Evolutionary conservation across 2,888 invertebrate genomes (phyloP).

Genomic region (Dorcus hopei): DNA sequence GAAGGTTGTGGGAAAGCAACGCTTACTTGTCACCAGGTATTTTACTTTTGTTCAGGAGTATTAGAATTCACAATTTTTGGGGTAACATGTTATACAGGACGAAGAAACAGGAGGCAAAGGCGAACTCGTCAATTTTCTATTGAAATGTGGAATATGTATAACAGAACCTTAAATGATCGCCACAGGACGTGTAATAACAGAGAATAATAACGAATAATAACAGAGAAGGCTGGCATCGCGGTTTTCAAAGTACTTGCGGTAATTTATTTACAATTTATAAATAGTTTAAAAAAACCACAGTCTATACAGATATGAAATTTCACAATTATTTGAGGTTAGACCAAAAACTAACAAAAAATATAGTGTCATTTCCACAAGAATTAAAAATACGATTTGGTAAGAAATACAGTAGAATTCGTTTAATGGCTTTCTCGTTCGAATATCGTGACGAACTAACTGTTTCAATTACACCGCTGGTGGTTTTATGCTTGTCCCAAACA

Average conservation of each 20-base stretch:
- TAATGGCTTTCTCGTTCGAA: too few relatives aligned
- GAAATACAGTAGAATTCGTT: too few relatives aligned
- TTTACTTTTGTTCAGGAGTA: too few relatives aligned
- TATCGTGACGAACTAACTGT: too few relatives aligned
- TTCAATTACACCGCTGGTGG: too few relatives aligned
- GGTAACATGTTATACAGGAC: neutral
- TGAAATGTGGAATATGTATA: slow-evolving; percentile 4
- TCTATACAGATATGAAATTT: slow-evolving; percentile 2
- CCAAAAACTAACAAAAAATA: neutral
- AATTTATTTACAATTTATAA: slow-evolving; percentile 3
- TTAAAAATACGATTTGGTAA: too few relatives aligned
- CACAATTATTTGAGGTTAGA: slow-evolving; percentile 3
- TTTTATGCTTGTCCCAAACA: too few relatives aligned
- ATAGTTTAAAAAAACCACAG: slow-evolving; percentile 3
- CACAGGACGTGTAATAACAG: slow-evolving; percentile 2
- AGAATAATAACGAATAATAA: slow-evolving; percentile 5
- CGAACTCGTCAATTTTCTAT: slow-evolving; percentile 5
- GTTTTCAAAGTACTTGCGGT: too few relatives aligned
- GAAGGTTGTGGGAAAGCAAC: too few relatives aligned
- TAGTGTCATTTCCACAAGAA: neutral
- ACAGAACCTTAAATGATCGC: slow-evolving; percentile 6
- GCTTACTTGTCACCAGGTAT: too few relatives aligned
- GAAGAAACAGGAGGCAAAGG: slow-evolving; percentile 7
- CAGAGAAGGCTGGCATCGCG: neutral
- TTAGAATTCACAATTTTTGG: too few relatives aligned